Conservation (phyloP, 2,888 invertebrate species). For the Colostygia pectinataria region DNA sequence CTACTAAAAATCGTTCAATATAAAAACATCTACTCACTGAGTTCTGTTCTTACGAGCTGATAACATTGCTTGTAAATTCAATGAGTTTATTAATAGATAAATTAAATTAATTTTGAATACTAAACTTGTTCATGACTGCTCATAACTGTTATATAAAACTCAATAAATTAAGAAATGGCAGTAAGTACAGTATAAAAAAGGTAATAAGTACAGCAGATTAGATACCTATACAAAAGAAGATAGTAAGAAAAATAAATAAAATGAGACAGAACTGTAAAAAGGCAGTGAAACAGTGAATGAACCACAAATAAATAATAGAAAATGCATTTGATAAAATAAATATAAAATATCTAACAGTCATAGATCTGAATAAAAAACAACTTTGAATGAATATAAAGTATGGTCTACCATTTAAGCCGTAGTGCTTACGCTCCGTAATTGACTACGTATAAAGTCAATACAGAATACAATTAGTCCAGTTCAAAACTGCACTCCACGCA, state of each 20-base stretch:
- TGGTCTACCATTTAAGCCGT: not conserved
- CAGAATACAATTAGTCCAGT: too few species aligned
- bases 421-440: not conserved
- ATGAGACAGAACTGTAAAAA: constrained; percentile 2
- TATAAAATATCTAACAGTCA: not conserved
- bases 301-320: constrained; percentile 1
- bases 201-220: too few species aligned
- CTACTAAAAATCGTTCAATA: constrained; percentile 7
- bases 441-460: too few species aligned
- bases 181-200: constrained; percentile 6
- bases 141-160: constrained; percentile 7
- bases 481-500: too few species aligned
- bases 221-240: constrained; percentile 10
- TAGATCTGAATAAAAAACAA: not conserved
- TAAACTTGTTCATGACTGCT: constrained; percentile 19
- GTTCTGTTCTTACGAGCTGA: not conserved
- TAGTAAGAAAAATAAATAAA: constrained; percentile 2
- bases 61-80: constrained; percentile 9
- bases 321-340: constrained; percentile 4
- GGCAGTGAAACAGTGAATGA: constrained; percentile 22
- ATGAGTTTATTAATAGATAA: too few species aligned
- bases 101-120: too few species aligned
- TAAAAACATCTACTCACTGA: constrained; percentile 6
- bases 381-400: not conserved
- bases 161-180: constrained; percentile 14